These are phyloP conservation scores for Pantelozetes paolii DNA, from an alignment of 2,888 invertebrate genomes.

Conservation along the genomic window DNA sequence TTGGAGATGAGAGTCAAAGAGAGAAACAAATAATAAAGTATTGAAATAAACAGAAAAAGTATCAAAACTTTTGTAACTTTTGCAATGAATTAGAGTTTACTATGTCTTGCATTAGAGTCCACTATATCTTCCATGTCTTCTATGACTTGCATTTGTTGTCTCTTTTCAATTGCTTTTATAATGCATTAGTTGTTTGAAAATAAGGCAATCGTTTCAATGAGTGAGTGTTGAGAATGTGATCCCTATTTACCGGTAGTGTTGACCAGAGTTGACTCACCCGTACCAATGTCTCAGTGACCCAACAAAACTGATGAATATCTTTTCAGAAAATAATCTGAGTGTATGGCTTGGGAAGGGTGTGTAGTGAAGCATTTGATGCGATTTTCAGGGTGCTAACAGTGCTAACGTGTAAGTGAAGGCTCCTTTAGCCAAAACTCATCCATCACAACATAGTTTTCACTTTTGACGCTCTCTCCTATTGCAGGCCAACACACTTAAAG, in stretches of 20 bases:
- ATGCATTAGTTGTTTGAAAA: neutral
- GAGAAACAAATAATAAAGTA: conserved; percentile 19
- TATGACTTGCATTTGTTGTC: neutral
- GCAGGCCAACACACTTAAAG: conserved; percentile 8
- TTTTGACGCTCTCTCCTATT: conserved; percentile 25
- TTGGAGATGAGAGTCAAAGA: neutral
- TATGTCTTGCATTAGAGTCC: no score
- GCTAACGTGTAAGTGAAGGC: neutral
- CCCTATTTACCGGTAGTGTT: conserved; percentile 11
- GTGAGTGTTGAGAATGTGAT: neutral
- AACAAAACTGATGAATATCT: conserved; percentile 30
- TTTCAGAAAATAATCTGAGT: neutral
- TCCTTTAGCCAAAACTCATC: conserved; percentile 25
- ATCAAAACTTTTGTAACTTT: neutral
- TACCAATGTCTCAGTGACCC: conserved; percentile 4
- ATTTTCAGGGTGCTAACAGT: conserved; percentile 35
- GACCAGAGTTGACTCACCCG: conserved; percentile 11
- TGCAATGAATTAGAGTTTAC: neutral
- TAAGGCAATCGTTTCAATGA: neutral
- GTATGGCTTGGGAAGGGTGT: conserved; percentile 41
- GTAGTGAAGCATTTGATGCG: conserved; percentile 42
- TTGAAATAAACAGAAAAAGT: neutral
- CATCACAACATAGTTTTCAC: conserved; percentile 24
- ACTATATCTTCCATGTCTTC: no score
- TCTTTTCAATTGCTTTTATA: neutral